A percentile compares a stretch with the other conserved stretches of the same genome.
Conservation (phyloP, 2,797 vertebrate species). For the Gymnopithys bicolor region DNA sequence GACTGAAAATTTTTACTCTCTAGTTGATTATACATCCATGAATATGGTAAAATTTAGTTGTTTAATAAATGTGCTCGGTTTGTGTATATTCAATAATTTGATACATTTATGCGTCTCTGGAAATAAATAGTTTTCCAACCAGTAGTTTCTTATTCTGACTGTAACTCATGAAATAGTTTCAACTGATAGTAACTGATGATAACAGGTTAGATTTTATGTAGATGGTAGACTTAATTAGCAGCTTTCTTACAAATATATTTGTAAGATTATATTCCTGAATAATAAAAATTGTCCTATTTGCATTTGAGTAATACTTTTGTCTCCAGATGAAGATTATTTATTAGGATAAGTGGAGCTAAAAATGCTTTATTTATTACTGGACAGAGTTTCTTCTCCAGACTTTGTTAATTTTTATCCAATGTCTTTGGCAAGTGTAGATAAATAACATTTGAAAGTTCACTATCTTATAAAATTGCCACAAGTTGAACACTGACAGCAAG, state of each 20-base stretch:
- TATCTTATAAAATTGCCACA: not conserved
- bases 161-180: not conserved
- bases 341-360: not conserved
- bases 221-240: not conserved
- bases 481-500: not conserved
- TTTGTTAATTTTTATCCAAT: not conserved
- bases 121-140: not conserved
- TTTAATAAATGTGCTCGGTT: not conserved
- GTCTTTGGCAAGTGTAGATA: not conserved
- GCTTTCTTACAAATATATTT: not conserved
- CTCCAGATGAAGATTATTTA: slow-evolving; percentile 8
- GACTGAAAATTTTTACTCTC: not conserved
- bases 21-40: not conserved
- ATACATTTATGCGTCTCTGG: not conserved
- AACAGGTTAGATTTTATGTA: not conserved
- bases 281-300: not conserved
- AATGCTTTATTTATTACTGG: not conserved
- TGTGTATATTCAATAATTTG: not conserved
- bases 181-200: not conserved
- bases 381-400: not conserved
- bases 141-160: not conserved
- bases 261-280: not conserved
- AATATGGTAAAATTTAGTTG: not conserved
- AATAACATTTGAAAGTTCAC: not conserved
- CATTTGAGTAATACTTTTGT: not conserved